Percentiles rank a stretch among this genome's conserved stretches.
Evolutionary conservation across 1,140 invertebrate species (phyloP).

Genomic region (Drosophila lini): DNA sequence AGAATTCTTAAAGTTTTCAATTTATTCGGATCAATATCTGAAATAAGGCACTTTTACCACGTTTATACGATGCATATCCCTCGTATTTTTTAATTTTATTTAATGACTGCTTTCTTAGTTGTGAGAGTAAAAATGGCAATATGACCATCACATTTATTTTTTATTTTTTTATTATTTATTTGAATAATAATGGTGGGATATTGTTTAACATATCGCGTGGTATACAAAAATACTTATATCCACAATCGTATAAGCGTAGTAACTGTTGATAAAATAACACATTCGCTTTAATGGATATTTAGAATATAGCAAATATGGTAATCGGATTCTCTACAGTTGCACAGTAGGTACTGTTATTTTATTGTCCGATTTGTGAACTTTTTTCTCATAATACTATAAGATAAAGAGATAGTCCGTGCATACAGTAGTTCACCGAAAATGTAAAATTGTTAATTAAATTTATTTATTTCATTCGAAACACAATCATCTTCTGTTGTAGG

Average conservation of each 20-base stretch:
- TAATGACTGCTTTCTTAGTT: constrained; percentile 8
- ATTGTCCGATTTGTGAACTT: constrained; percentile 8
- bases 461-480: background rate
- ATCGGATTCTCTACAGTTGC: constrained; percentile 17
- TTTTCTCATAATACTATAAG: background rate
- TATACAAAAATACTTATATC: constrained; percentile 17
- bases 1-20: constrained; percentile 16
- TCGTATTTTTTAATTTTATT: constrained; percentile 5
- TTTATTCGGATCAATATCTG: constrained; percentile 3
- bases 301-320: constrained; percentile 27
- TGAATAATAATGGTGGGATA: constrained; percentile 7
- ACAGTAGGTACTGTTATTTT: constrained; percentile 18
- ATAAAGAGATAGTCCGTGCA: background rate
- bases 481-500: background rate
- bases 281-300: constrained; percentile 20
- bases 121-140: background rate
- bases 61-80: constrained; percentile 52
- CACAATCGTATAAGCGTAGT: constrained; percentile 42
- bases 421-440: constrained; percentile 1
- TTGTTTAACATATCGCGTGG: constrained; percentile 32
- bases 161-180: background rate
- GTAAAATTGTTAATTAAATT: background rate
- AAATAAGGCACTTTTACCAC: constrained; percentile 23
- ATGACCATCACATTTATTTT: background rate
- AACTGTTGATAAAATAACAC: constrained; percentile 26